Evolutionary conservation across 2,888 invertebrate genomes (phyloP), one percentile per base, ranked within the genome.

Genomic region (Anorthoa munda): DNA sequence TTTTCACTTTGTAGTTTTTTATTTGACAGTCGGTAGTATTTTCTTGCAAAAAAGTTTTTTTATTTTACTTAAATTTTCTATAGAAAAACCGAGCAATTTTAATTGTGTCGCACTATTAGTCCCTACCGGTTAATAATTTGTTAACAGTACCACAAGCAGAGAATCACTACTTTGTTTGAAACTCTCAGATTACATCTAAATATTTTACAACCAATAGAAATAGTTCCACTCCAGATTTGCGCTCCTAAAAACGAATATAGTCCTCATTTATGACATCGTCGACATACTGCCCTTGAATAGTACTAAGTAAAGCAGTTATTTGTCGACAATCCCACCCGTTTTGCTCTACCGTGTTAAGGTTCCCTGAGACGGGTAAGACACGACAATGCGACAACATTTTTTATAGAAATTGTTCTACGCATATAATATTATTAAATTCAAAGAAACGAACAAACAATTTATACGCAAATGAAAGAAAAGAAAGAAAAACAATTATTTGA

Each of bases 251-350:
- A 39, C 45, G 4, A 39, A 66, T 18, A 15, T 18, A 15, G 3
- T 15, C 31, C 2, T 26, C 51, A 21, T 67, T 68, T 66, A 72
- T 55, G 31, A 26, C 58, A 21, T 70, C 45, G 9, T 53, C 50
- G 55, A 63, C 39, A 45, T 53, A 18, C 31, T 26, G n/a, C 12
- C 55, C 82, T 31, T 63, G 50, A 58, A 51, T 61, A 31, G 13
- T 64, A 70, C 66, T 64, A 64, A 64, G 76, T 75, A 59, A 45
- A 2, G 13, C 23, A 46, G 63, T 66, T 59, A 67, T 67, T 17
- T 39, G 58, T n/a, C 3, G 18, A 18, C 59, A 12, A 46, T 23
- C 21, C 5, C n/a, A 11, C 50, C 48, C 26, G n/a, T 55, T 60
- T 51, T 15, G 9, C 2, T 12, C 39, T 7, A 18, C 46, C 17